phyloP scores from a whole-genome alignment of 1,140 invertebrate species.

The Cydia splendana region DNA sequence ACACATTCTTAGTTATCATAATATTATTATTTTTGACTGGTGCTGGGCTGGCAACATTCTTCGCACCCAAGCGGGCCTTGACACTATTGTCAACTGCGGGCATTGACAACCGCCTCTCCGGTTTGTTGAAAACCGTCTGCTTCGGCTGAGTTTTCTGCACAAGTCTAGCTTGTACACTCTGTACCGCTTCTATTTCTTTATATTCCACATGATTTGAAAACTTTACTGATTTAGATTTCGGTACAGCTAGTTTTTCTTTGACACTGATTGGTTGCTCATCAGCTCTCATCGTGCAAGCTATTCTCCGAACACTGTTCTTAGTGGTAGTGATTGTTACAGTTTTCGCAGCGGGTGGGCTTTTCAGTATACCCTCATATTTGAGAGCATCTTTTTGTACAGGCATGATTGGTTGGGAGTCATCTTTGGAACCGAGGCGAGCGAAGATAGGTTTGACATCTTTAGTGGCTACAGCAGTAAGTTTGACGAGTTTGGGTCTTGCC shows the following conservation, averaged over 20 bases:
- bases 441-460: slow-evolving; percentile 62
- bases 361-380: slow-evolving; percentile 75
- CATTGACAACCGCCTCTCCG: slow-evolving; percentile 69
- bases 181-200: slow-evolving; percentile 70
- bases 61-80: slow-evolving; percentile 62
- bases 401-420: slow-evolving; percentile 43
- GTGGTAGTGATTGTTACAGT: slow-evolving; percentile 64
- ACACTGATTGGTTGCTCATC: slow-evolving; percentile 70
- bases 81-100: slow-evolving; percentile 49
- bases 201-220: slow-evolving; percentile 74
- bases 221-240: slow-evolving; percentile 72
- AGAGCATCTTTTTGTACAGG: slow-evolving; percentile 67
- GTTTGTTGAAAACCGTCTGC: slow-evolving; percentile 68
- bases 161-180: slow-evolving; percentile 36
- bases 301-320: slow-evolving; percentile 60
- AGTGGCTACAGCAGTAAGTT: slow-evolving; percentile 28
- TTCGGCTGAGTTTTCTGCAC: slow-evolving; percentile 38
- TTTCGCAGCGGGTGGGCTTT: slow-evolving; percentile 58
- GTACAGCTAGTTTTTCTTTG: slow-evolving; percentile 65
- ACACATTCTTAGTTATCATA: slow-evolving; percentile 60
- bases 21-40: slow-evolving; percentile 46
- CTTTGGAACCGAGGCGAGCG: slow-evolving; percentile 65
- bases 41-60: slow-evolving; percentile 35
- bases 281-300: slow-evolving; percentile 72
- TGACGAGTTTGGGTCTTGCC: slow-evolving; percentile 30